Base-by-base conservation (phyloP, 1,140 invertebrate species). In the Chymomyza costata region DNA sequence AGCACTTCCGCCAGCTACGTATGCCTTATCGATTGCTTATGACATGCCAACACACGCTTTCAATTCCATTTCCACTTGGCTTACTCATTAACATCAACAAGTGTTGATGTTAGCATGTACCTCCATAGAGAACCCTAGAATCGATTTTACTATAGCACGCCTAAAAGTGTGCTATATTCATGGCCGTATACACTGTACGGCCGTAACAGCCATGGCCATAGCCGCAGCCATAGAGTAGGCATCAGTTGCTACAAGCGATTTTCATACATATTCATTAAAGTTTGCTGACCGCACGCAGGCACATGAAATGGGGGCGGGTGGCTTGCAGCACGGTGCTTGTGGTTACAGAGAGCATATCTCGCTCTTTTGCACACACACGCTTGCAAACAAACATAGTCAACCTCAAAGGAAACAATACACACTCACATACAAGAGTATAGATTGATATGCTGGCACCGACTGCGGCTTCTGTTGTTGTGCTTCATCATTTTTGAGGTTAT, bases 231-330 rank as follows among this genome's bases (percentile, higher is more conserved):
- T 21, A 35, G 16, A 18, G 40, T 1, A 10, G 3, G 32, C 30
- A 47, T 49, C 59, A 64, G 54, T 64, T 65, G 65, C 61, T 65
- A 80, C 73, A 68, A 78, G 52, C 67, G 63, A 61, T 68, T 61
- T 80, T 80, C 73, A 80, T 80, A 80, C 73, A 80, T 80, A 80
- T 80, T 80, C 73, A 80, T 80, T 80, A 80, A 80, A 73, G 73
- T 80, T 78, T 80, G 59, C 73, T 80, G 67, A 78, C 73, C 73
- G 73, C 73, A 78, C 66, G 66, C 60, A 78, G 57, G 49, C 54
- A 70, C 65, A 57, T 41, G 18, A 25, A 32, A 5, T 18, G 39
- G 30, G 11, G 21, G 30, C 17, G 30, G 3, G 21, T 13, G 52
- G 21, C 8, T 45, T n/a, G n/a, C n/a, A n/a, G n/a, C n/a, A n/a